Conservation (phyloP, 1,140 invertebrate species). For the Idris sp. region DNA sequence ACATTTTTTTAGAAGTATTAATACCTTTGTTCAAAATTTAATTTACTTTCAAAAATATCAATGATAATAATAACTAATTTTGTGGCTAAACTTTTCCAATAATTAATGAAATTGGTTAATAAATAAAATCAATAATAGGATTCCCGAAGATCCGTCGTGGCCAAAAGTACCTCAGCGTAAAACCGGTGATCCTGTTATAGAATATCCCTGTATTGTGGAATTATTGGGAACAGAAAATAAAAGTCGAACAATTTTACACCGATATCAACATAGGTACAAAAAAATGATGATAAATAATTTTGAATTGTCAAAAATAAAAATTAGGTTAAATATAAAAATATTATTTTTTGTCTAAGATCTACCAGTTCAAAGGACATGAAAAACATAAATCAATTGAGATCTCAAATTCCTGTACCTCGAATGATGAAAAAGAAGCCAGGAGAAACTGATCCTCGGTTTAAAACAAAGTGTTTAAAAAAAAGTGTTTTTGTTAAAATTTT, state of each 20-base stretch:
- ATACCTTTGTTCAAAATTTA: too few species aligned
- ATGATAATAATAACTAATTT: too few species aligned
- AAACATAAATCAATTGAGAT: constrained; percentile 9
- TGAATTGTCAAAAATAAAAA: too few species aligned
- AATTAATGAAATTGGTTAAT: too few species aligned
- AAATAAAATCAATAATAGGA: too few species aligned
- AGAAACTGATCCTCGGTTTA: constrained; percentile 35
- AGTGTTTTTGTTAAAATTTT: background rate
- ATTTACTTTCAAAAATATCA: too few species aligned
- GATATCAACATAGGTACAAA: too few species aligned
- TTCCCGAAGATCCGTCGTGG: constrained; percentile 73
- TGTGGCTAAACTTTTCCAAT: too few species aligned
- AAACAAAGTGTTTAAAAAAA: too few species aligned
- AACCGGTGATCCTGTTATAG: constrained; percentile 62
- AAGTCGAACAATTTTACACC: constrained; percentile 61
- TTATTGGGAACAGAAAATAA: constrained; percentile 64
- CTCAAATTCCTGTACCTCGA: constrained; percentile 26
- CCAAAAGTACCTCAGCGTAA: constrained; percentile 72
- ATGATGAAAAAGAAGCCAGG: constrained; percentile 22
- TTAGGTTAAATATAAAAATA: background rate
- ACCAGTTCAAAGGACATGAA: constrained; percentile 6
- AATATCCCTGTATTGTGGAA: constrained; percentile 68
- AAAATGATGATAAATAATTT: too few species aligned
- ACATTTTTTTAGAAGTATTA: too few species aligned
- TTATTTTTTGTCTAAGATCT: constrained; percentile 8